Evolutionary conservation across 2,113 vertebrate species (phyloP).

Genomic region (Maccullochella peelii): DNA sequence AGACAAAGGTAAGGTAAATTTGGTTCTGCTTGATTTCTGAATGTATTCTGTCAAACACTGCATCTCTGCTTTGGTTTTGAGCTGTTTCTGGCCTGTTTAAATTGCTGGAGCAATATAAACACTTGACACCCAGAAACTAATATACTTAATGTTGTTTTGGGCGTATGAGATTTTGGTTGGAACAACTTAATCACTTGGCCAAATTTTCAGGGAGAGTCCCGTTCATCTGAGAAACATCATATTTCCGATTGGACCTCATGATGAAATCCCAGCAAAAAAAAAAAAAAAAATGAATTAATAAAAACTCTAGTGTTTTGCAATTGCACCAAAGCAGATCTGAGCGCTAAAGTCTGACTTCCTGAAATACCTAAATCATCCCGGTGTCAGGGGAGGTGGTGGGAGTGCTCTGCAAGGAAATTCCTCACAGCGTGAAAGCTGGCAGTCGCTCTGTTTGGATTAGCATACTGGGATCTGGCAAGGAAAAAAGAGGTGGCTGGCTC

Average conservation of each 20-base stretch:
- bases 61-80: neutral
- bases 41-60: neutral
- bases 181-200: neutral
- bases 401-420: conserved; percentile 62
- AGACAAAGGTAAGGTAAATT: conserved; percentile 43
- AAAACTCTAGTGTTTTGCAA: neutral
- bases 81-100: neutral
- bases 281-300: conserved; percentile 5
- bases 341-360: conserved; percentile 44
- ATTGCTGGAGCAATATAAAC: neutral
- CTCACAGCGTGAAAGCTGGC: conserved; percentile 59
- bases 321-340: conserved; percentile 8
- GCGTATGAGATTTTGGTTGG: neutral
- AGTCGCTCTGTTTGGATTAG: conserved; percentile 64
- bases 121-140: neutral
- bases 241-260: conserved; percentile 19
- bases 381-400: conserved; percentile 53
- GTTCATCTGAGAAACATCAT: conserved; percentile 10
- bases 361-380: conserved; percentile 55
- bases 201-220: neutral
- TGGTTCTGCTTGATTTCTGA: conserved; percentile 7
- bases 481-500: conserved; percentile 8
- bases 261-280: conserved; percentile 25
- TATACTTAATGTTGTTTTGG: neutral
- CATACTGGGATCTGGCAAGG: conserved; percentile 41